phyloP scores from a whole-genome alignment of 2,797 vertebrate genomes.

The Botia kubotai region DNA sequence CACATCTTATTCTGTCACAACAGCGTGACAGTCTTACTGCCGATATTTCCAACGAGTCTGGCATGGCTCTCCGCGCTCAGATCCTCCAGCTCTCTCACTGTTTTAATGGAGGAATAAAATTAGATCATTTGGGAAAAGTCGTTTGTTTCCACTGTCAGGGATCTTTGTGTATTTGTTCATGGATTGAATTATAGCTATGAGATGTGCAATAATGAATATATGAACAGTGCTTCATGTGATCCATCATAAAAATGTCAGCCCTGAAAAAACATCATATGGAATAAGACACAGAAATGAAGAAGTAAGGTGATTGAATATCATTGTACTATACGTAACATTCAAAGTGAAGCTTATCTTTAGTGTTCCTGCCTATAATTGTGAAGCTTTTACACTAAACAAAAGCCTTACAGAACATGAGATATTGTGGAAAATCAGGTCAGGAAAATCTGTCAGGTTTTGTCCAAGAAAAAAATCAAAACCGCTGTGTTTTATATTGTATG shows the following conservation, averaged over 20 bases:
- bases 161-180: conserved; percentile 57
- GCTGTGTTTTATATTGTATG: too few relatives aligned
- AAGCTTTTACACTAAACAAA: conserved; percentile 27
- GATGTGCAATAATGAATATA: conserved; percentile 62
- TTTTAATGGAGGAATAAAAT: conserved; percentile 55
- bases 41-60: conserved; percentile 24
- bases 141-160: conserved; percentile 60
- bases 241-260: conserved; percentile 52
- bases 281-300: conserved; percentile 30
- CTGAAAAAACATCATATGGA: conserved; percentile 16
- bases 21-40: conserved; percentile 58
- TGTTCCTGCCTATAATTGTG: conserved; percentile 5
- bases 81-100: conserved; percentile 37
- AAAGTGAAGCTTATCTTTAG: neutral
- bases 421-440: neutral
- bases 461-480: too few relatives aligned
- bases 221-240: conserved; percentile 47
- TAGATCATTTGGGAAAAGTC: conserved; percentile 62
- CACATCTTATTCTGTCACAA: conserved; percentile 66
- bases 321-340: conserved; percentile 3
- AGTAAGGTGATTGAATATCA: conserved; percentile 19
- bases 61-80: neutral
- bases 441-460: neutral
- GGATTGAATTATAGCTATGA: conserved; percentile 61
- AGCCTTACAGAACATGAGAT: conserved; percentile 5